phyloP scores from a whole-genome alignment of 1,140 invertebrate genomes.

The Drosophila fuyamai region DNA sequence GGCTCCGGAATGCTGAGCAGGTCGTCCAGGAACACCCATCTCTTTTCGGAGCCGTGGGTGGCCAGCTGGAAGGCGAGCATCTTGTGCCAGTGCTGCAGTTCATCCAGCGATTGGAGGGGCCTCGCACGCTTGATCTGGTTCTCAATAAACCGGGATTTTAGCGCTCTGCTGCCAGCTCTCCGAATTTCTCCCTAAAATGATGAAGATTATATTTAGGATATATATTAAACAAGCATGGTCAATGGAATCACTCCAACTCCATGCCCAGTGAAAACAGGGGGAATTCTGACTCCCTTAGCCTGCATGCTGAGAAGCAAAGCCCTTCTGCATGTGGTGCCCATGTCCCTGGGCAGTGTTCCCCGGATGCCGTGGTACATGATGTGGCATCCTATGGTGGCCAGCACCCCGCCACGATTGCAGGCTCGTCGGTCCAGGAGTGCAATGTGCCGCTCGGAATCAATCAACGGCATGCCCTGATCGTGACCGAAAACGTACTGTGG shows the following conservation, averaged over 20 bases:
- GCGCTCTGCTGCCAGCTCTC: slow-evolving; percentile 77
- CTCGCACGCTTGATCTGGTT: slow-evolving; percentile 82
- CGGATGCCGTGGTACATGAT: slow-evolving; percentile 76
- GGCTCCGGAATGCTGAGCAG: slow-evolving; percentile 51
- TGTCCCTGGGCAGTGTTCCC: slow-evolving; percentile 70
- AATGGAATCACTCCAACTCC: slow-evolving; percentile 63
- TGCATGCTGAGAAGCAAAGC: slow-evolving; percentile 75
- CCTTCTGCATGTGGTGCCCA: slow-evolving; percentile 62
- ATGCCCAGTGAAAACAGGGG: slow-evolving; percentile 56
- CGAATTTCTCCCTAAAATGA: slow-evolving; percentile 43
- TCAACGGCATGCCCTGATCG: slow-evolving; percentile 77
- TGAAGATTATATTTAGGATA: background rate
- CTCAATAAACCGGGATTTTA: slow-evolving; percentile 78
- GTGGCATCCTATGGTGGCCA: slow-evolving; percentile 79
- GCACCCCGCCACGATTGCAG: slow-evolving; percentile 78
- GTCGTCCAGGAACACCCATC: slow-evolving; percentile 74
- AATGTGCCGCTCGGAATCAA: slow-evolving; percentile 75
- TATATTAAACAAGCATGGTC: background rate
- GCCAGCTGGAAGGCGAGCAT: slow-evolving; percentile 78
- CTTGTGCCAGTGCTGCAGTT: slow-evolving; percentile 80
- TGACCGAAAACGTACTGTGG: slow-evolving; percentile 68
- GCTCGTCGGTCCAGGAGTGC: slow-evolving; percentile 68
- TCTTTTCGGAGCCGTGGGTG: slow-evolving; percentile 64
- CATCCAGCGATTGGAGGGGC: slow-evolving; percentile 70
- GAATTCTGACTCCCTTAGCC: slow-evolving; percentile 67